Evolutionary conservation across 2,113 vertebrate genomes (phyloP).

Genomic region (Pantherophis guttatus): DNA sequence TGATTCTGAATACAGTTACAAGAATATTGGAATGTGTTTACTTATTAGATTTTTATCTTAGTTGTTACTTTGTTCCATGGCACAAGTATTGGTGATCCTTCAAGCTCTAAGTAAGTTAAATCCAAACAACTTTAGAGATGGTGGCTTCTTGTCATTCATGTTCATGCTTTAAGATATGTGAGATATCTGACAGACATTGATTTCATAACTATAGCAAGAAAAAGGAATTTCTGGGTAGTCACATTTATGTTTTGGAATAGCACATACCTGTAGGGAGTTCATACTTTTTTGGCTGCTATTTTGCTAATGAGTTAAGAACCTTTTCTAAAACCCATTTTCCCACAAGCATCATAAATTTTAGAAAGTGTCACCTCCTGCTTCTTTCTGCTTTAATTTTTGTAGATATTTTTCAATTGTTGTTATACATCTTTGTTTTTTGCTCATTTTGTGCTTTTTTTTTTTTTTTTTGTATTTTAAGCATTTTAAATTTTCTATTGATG

Average conservation of each 20-base stretch:
- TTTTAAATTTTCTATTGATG: background rate
- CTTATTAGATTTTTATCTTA: background rate
- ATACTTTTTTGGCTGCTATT: background rate
- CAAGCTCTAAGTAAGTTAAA: background rate
- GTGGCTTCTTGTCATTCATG: background rate
- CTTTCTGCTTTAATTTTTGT: background rate
- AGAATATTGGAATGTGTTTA: background rate
- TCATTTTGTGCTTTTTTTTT: background rate
- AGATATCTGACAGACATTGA: background rate
- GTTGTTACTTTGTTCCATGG: background rate
- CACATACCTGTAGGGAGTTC: background rate
- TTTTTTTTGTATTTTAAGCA: background rate
- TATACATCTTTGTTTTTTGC: background rate
- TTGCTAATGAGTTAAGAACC: background rate
- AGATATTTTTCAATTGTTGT: background rate
- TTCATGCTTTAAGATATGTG: background rate
- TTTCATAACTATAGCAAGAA: background rate
- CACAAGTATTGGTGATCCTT: background rate
- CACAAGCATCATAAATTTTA: background rate
- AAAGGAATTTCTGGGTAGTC: background rate
- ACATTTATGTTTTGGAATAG: background rate
- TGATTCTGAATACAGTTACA: background rate
- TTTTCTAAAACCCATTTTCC: background rate
- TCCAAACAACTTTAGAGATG: background rate
- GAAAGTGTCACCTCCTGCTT: background rate